These are phyloP conservation scores for Potamarius usumacintae DNA, from an alignment of 2,113 vertebrate species.

Conservation along the genomic window DNA sequence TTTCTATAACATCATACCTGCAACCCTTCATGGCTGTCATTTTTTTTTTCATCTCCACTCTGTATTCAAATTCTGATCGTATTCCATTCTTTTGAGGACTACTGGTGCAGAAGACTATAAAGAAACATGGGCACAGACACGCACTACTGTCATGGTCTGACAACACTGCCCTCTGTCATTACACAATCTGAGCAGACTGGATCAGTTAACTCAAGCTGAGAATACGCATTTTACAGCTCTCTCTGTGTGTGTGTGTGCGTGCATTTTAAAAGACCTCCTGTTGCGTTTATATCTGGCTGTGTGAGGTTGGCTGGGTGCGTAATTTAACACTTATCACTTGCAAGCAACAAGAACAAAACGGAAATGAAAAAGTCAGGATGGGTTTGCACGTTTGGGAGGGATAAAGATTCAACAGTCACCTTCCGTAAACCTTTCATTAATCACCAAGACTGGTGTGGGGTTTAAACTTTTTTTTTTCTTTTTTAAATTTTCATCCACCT, in stretches of 20 bases:
- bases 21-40: background rate
- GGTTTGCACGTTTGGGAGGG: background rate
- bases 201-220: slow-evolving; percentile 2
- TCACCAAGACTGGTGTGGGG: background rate
- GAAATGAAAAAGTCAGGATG: slow-evolving; percentile 30
- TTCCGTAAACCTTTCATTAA: slow-evolving; percentile 30
- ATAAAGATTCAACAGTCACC: slow-evolving; percentile 25
- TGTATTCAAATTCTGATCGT: background rate
- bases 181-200: slow-evolving; percentile 1
- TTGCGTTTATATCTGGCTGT: slow-evolving; percentile 12
- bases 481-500: background rate
- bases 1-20: background rate
- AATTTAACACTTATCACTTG: slow-evolving; percentile 35
- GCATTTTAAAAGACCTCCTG: slow-evolving; percentile 23
- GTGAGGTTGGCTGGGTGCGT: slow-evolving; percentile 30
- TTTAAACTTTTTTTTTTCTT: background rate
- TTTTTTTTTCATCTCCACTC: background rate
- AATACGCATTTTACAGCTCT: too few species aligned
- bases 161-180: background rate
- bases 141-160: background rate
- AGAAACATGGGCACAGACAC: background rate
- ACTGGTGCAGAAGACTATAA: background rate
- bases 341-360: slow-evolving; percentile 35
- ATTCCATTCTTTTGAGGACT: background rate
- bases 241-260: background rate